phyloP scores from a whole-genome alignment of 2,888 invertebrate genomes.

The Papilio gigon region DNA sequence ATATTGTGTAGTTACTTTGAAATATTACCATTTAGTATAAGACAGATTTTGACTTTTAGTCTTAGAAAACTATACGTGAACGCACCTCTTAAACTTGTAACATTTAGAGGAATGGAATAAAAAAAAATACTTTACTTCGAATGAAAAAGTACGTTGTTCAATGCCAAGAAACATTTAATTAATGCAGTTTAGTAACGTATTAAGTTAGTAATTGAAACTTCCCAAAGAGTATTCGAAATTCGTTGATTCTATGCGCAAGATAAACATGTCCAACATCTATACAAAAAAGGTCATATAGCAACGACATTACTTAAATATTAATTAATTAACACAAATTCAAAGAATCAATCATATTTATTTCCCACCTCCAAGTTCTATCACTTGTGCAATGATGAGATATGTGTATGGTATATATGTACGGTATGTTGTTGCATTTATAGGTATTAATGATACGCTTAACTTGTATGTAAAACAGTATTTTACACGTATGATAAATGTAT shows the following conservation, averaged over 20 bases:
- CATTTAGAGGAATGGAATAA: too few relatives aligned
- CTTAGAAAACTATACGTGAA: not conserved
- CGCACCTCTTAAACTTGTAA: too few relatives aligned
- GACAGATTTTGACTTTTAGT: not conserved
- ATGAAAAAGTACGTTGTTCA: too few relatives aligned
- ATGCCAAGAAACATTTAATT: not conserved
- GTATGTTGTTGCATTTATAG: conserved; percentile 26
- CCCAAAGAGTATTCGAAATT: too few relatives aligned
- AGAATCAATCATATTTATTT: not conserved
- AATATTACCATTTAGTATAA: not conserved
- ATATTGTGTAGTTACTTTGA: not conserved
- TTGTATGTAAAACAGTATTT: conserved; percentile 12
- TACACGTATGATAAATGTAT: conserved; percentile 9
- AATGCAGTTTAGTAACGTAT: not conserved
- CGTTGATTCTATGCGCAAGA: too few relatives aligned
- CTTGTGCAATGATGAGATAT: not conserved
- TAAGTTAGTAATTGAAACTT: too few relatives aligned
- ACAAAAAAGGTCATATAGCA: too few relatives aligned
- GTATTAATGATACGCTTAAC: conserved; percentile 33
- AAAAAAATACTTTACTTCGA: too few relatives aligned
- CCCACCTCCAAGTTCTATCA: conserved; percentile 17
- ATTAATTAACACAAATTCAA: not conserved
- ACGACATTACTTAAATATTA: too few relatives aligned
- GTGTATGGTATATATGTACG: not conserved
- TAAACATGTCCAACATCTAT: too few relatives aligned